Base-by-base conservation (phyloP, 2,888 invertebrate species). In the Drosophila infuscata region DNA sequence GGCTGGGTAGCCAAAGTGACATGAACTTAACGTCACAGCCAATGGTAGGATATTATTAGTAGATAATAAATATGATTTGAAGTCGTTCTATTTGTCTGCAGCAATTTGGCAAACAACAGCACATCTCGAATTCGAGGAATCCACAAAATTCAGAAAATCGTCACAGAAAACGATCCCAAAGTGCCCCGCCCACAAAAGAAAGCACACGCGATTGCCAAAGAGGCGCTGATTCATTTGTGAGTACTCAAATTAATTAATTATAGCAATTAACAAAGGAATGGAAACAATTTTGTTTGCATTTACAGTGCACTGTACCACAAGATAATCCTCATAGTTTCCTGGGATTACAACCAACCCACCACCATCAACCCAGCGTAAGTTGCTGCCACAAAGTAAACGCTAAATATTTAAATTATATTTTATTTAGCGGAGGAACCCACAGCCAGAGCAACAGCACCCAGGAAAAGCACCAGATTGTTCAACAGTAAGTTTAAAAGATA, bases 181-280 rank as follows among this genome's bases (percentile, higher is more conserved):
- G 79, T 29, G 80, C 70, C 4, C 70, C 80, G 29, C 33, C 65
- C 0, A 0, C 6, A 20, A 3, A 30, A 9, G 46, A 46, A 15
- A 46, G 8, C 1, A 17, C 53, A 0, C 68, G 75, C 0, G 46
- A 49, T 25, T 58, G 54, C 46, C 60, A 66, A 35, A 35, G 70
- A 35, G 66, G 70, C 12, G 15, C 12, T 8, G 65, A 70, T 11
- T 17, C n/a, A 7, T 70, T 65, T 56, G 79, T 79, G 25, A 70
- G 76, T 30, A 46, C 20, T 29, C 1, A 12, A 29, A 6, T 8
- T 8, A 9, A 4, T 59, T 12, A 36, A 35, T 4, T 1, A 20
- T 20, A 2, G 20, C 43, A 20, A 20, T 43, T 20, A 11, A 5
- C 20, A 43, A 43, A 3, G 20, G 11, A 43, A 6, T 12, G 11